Conservation (phyloP, 2,888 invertebrate species). For the Noctua comes region DNA sequence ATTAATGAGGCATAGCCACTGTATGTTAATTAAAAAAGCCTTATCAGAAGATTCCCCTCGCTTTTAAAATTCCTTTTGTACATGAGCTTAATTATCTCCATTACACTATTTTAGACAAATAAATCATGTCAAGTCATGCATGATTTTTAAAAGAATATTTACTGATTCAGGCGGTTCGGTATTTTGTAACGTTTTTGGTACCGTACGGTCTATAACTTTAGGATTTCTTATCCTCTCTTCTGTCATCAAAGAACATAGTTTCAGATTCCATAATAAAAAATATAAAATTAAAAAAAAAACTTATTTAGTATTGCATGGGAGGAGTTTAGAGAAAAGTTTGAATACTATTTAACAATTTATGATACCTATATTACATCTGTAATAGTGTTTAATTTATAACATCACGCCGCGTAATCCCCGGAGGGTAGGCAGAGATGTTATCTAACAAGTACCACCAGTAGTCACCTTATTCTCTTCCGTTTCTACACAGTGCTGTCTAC, state of each 20-base stretch:
- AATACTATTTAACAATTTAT: not conserved
- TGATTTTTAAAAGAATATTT: not conserved
- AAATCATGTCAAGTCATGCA: not conserved
- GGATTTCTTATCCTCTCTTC: too few relatives aligned
- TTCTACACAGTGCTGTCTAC: too few relatives aligned
- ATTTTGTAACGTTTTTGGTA: not conserved
- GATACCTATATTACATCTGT: too few relatives aligned
- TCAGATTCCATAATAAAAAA: not conserved
- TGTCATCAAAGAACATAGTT: not conserved
- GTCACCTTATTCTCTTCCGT: too few relatives aligned
- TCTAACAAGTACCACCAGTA: too few relatives aligned
- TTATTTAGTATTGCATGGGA: not conserved
- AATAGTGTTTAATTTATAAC: not conserved
- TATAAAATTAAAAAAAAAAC: too few relatives aligned
- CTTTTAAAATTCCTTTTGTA: constrained; percentile 16
- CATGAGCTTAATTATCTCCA: constrained; percentile 3
- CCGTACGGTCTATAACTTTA: too few relatives aligned
- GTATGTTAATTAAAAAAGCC: constrained; percentile 24
- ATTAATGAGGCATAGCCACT: constrained; percentile 29
- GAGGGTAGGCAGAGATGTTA: too few relatives aligned
- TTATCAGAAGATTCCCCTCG: constrained; percentile 15
- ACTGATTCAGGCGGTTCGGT: not conserved
- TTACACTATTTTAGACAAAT: not conserved
- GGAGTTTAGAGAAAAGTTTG: not conserved
- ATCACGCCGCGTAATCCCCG: too few relatives aligned